phyloP scores from a whole-genome alignment of 2,888 invertebrate species.

The Ypsolopha scabrella region DNA sequence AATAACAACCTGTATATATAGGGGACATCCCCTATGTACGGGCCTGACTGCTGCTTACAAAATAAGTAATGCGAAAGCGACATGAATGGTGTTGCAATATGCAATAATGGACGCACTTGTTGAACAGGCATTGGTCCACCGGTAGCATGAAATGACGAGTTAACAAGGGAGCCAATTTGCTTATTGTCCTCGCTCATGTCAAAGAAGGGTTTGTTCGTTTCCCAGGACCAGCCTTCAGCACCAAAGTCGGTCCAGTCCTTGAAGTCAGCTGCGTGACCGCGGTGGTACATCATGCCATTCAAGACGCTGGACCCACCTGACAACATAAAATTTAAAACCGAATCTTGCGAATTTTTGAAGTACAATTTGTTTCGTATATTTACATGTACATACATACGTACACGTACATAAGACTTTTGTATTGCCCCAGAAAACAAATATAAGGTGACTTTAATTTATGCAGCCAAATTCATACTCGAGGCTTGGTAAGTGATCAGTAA shows the following conservation, averaged over 20 bases:
- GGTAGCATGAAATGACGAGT: constrained; percentile 59
- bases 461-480: too few relatives aligned
- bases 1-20: too few relatives aligned
- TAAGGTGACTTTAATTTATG: too few relatives aligned
- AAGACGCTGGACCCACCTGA: constrained; percentile 73
- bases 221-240: constrained; percentile 74
- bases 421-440: too few relatives aligned
- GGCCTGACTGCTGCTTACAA: background rate
- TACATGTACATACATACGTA: too few relatives aligned
- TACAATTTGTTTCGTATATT: too few relatives aligned
- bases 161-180: constrained; percentile 67
- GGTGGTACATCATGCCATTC: constrained; percentile 79
- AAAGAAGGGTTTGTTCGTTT: constrained; percentile 73
- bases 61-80: background rate
- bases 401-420: too few relatives aligned
- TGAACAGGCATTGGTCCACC: constrained; percentile 71
- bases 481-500: too few relatives aligned
- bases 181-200: constrained; percentile 67
- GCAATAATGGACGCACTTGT: constrained; percentile 21
- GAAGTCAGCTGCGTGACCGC: constrained; percentile 75
- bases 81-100: too few relatives aligned
- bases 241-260: constrained; percentile 74
- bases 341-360: too few relatives aligned
- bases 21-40: too few relatives aligned
- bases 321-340: too few relatives aligned